Conservation (phyloP, 2,113 vertebrate species). For the Sylvilagus bachmani region DNA sequence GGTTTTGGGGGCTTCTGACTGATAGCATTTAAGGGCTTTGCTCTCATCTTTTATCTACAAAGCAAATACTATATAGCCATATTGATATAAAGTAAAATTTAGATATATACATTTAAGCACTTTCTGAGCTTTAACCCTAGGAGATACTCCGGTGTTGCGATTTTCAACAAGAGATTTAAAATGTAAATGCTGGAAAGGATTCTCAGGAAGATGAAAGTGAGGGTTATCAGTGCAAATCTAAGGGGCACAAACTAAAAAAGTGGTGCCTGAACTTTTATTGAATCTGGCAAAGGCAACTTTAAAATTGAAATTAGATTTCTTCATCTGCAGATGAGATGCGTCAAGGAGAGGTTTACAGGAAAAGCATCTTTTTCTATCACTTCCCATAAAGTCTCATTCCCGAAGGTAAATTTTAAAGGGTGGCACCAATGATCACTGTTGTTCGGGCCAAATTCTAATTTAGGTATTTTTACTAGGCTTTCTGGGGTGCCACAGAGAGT, state of each 20-base stretch:
- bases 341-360: slow-evolving; percentile 50
- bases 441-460: slow-evolving; percentile 58
- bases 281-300: slow-evolving; percentile 79
- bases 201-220: slow-evolving; percentile 58
- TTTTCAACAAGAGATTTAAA: slow-evolving; percentile 69
- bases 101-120: neutral
- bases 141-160: slow-evolving; percentile 53
- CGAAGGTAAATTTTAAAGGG: slow-evolving; percentile 62
- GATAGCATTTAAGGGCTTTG: neutral
- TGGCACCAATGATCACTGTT: neutral
- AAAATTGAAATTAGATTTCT: slow-evolving; percentile 77
- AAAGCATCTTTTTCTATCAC: slow-evolving; percentile 19
- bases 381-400: slow-evolving; percentile 56
- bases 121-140: slow-evolving; percentile 50
- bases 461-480: slow-evolving; percentile 50
- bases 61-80: slow-evolving; percentile 26
- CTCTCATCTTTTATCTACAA: neutral
- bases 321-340: slow-evolving; percentile 63
- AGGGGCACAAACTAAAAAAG: slow-evolving; percentile 72
- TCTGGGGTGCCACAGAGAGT: slow-evolving; percentile 30
- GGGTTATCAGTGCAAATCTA: slow-evolving; percentile 70
- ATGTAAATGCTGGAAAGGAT: slow-evolving; percentile 68
- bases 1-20: neutral
- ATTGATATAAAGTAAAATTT: slow-evolving; percentile 44
- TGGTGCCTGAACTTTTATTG: slow-evolving; percentile 50